A percentile compares a stretch with the other conserved stretches of the same genome.
Conservation (phyloP, 2,797 vertebrate species). For the Epinephelus awoara region DNA sequence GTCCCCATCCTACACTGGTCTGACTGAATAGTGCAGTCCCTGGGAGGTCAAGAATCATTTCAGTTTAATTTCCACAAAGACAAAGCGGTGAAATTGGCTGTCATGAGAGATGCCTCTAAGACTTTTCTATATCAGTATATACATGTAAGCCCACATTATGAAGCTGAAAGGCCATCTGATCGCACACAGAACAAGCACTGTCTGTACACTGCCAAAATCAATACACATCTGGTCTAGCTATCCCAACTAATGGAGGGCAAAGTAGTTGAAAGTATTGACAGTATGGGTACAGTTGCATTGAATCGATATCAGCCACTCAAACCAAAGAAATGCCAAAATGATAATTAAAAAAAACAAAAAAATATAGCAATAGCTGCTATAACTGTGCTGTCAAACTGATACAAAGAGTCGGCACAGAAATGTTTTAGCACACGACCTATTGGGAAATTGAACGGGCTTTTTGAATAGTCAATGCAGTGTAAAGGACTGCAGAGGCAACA, state of each 20-base stretch:
- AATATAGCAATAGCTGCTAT: background rate
- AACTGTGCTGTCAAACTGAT: background rate
- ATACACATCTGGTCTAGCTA: conserved; percentile 48
- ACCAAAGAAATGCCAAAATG: conserved; percentile 22
- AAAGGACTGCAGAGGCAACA: conserved; percentile 23
- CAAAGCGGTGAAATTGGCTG: too few species aligned
- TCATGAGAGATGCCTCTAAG: background rate
- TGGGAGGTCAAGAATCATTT: background rate
- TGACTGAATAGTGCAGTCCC: background rate
- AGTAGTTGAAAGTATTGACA: conserved; percentile 34
- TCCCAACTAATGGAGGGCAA: conserved; percentile 52
- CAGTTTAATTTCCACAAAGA: background rate
- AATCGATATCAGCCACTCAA: conserved; percentile 43
- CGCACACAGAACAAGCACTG: background rate
- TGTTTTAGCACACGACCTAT: conserved; percentile 37
- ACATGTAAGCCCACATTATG: background rate
- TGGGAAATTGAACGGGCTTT: conserved; percentile 47
- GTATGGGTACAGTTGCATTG: background rate
- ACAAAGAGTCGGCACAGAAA: conserved; percentile 15
- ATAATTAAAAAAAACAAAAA: background rate
- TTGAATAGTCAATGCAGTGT: conserved; percentile 34
- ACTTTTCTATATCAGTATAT: too few species aligned
- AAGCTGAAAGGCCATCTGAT: conserved; percentile 13
- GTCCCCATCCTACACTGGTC: background rate
- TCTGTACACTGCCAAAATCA: conserved; percentile 37